Percentiles rank a stretch among this genome's conserved stretches.
phyloP scores from a whole-genome alignment of 2,797 vertebrate species.

The Bufotes viridis region DNA sequence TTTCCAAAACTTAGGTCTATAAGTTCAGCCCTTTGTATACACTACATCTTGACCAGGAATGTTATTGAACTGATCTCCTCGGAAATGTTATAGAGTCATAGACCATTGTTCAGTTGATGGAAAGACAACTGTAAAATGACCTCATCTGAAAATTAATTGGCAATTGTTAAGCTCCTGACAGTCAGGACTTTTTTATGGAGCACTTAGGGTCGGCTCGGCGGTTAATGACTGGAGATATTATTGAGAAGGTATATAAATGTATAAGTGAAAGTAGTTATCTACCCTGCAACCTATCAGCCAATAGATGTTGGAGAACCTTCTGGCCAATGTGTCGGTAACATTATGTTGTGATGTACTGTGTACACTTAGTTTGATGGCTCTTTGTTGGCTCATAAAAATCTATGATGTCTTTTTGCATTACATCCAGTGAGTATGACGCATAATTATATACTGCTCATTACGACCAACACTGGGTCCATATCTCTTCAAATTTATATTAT shows the following conservation, averaged over 20 bases:
- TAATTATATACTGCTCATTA: neutral
- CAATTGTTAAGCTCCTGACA: slow-evolving; percentile 17
- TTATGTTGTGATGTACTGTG: slow-evolving; percentile 32
- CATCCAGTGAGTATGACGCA: neutral
- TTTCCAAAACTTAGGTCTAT: neutral
- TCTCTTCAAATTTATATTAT: neutral
- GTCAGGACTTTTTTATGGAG: slow-evolving; percentile 27
- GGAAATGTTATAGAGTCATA: slow-evolving; percentile 5
- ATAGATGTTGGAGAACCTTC: slow-evolving; percentile 25
- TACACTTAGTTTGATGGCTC: slow-evolving; percentile 54
- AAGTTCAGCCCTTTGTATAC: no score
- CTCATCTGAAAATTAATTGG: slow-evolving; percentile 40
- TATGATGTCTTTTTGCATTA: slow-evolving; percentile 31
- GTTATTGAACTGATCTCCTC: neutral
- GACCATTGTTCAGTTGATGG: slow-evolving; percentile 41
- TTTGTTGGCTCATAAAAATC: slow-evolving; percentile 50
- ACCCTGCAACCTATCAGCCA: slow-evolving; percentile 36
- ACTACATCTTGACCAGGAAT: neutral
- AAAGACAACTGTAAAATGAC: slow-evolving; percentile 33
- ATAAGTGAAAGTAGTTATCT: slow-evolving; percentile 3
- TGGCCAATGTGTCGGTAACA: slow-evolving; percentile 15
- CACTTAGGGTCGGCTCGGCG: slow-evolving; percentile 36
- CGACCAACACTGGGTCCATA: neutral
- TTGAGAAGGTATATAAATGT: slow-evolving; percentile 7
- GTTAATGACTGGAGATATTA: neutral